phyloP scores from a whole-genome alignment of 2,113 vertebrate genomes.

The Tachuris rubrigastra region DNA sequence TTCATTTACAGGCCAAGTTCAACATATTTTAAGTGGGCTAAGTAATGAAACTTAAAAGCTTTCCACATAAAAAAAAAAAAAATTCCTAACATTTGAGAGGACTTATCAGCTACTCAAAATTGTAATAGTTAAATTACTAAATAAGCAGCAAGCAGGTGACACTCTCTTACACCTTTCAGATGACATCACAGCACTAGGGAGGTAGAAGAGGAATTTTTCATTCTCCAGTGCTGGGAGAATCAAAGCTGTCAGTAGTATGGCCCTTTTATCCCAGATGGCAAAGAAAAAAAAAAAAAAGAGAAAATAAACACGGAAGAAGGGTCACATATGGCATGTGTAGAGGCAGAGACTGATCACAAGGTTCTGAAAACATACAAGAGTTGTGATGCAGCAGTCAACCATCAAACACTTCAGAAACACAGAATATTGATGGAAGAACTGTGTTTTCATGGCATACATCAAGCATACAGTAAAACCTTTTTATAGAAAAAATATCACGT shows the following conservation, averaged over 20 bases:
- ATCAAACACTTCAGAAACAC: neutral
- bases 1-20: neutral
- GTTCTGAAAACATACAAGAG: neutral
- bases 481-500: neutral
- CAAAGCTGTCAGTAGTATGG: neutral
- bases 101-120: neutral
- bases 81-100: neutral
- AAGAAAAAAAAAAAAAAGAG: neutral
- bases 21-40: neutral
- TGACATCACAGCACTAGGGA: neutral
- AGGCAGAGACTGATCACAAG: neutral
- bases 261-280: neutral
- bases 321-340: neutral
- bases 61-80: neutral
- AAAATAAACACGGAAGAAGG: neutral
- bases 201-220: neutral
- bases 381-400: neutral
- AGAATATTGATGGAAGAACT: neutral
- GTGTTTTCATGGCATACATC: neutral
- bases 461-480: accelerated
- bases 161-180: neutral
- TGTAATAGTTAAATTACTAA: neutral
- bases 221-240: neutral
- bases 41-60: neutral
- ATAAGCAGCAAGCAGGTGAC: neutral